These are phyloP conservation scores for Piezodorus guildinii DNA, from an alignment of 1,140 invertebrate genomes.

Conservation along the genomic window DNA sequence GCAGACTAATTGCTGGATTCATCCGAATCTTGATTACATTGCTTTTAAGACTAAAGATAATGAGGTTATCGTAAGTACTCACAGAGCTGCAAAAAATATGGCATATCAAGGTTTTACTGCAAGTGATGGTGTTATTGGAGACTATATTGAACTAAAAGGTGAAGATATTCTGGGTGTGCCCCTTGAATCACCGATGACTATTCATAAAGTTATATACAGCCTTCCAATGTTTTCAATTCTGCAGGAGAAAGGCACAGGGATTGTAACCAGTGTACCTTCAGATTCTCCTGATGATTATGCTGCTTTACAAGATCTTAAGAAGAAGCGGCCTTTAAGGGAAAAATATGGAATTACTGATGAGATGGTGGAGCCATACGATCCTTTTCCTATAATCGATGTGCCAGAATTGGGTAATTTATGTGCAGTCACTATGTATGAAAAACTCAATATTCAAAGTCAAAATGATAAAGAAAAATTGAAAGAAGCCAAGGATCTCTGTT, in stretches of 20 bases:
- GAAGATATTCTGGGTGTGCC: constrained; percentile 66
- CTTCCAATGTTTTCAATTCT: constrained; percentile 97
- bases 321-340: constrained; percentile 83
- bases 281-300: constrained; percentile 99
- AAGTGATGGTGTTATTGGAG: constrained; percentile 63
- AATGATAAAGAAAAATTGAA: constrained; percentile 90
- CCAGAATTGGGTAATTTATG: constrained; percentile 77
- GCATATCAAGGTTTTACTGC: constrained; percentile 84
- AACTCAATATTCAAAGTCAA: constrained; percentile 91
- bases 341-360: constrained; percentile 88
- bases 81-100: constrained; percentile 87
- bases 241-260: constrained; percentile 93
- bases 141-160: constrained; percentile 59
- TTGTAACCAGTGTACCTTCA: constrained; percentile 96
- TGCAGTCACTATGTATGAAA: constrained; percentile 75
- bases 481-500: constrained; percentile 92
- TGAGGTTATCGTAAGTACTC: constrained; percentile 82
- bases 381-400: constrained; percentile 86
- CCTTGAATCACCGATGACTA: constrained; percentile 72
- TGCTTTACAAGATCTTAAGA: constrained; percentile 87
- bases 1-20: constrained; percentile 98
- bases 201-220: constrained; percentile 75
- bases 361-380: constrained; percentile 78
- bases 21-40: constrained; percentile 88
- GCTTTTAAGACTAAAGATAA: constrained; percentile 59